Evolutionary conservation across 2,113 vertebrate genomes (phyloP).

Genomic region (Chunga burmeisteri): DNA sequence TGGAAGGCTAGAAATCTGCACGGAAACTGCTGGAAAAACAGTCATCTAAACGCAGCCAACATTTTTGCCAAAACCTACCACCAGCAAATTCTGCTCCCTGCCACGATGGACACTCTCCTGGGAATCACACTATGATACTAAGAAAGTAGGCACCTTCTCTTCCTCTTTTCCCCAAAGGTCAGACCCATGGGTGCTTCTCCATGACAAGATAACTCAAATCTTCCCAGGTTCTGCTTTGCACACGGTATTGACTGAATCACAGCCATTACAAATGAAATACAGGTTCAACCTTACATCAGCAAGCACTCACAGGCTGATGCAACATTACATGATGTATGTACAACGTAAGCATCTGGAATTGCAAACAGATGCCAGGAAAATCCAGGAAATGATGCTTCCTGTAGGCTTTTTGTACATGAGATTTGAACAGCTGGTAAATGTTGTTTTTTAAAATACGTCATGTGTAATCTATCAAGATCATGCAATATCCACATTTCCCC

Average conservation of each 20-base stretch:
- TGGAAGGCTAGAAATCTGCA: background rate
- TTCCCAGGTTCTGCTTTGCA: background rate
- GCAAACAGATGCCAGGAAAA: background rate
- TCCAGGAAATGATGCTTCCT: background rate
- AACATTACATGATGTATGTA: background rate
- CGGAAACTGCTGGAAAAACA: background rate
- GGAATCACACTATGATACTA: no score
- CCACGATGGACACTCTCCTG: accelerated
- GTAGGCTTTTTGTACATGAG: background rate
- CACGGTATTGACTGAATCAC: background rate
- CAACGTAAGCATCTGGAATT: background rate
- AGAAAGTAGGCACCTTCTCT: background rate
- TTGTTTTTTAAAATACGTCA: background rate
- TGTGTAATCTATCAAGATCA: background rate
- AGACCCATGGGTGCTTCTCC: background rate
- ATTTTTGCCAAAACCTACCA: background rate
- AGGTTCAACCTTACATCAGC: background rate
- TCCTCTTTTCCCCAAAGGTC: background rate
- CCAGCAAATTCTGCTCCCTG: background rate
- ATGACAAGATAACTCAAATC: background rate
- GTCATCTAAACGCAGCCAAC: background rate
- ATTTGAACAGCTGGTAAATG: background rate
- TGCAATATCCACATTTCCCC: background rate
- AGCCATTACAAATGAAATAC: background rate
- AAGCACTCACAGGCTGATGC: background rate